A percentile compares a stretch with the other conserved stretches of the same genome.
These are phyloP conservation scores for Psephotus haematonotus DNA, from an alignment of 2,113 vertebrate genomes.

Conservation along the genomic window DNA sequence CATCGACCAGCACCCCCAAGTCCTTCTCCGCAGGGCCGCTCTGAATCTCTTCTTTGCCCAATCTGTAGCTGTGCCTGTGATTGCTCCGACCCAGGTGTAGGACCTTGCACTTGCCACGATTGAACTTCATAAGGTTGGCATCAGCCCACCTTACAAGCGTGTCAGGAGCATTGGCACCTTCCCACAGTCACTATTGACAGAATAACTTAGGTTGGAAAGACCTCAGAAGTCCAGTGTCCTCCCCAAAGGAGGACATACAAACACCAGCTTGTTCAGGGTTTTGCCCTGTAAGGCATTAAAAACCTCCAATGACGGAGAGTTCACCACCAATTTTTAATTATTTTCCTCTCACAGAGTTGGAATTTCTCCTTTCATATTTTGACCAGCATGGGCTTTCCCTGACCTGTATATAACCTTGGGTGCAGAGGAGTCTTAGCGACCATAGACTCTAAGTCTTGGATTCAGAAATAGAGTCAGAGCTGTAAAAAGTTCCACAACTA, in stretches of 20 bases:
- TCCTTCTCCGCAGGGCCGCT: too few species aligned
- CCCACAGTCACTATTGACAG: not conserved
- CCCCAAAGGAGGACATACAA: not conserved
- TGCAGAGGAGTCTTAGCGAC: not conserved
- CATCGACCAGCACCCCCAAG: too few species aligned
- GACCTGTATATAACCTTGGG: not conserved
- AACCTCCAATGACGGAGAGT: not conserved
- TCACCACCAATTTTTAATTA: not conserved
- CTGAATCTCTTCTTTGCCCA: too few species aligned
- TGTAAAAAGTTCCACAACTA: not conserved
- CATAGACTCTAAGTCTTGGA: not conserved
- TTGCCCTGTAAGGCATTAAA: not conserved
- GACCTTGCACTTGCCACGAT: too few species aligned
- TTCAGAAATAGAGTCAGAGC: not conserved
- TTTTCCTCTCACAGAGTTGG: not conserved
- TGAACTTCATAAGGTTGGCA: too few species aligned
- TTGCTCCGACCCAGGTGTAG: too few species aligned
- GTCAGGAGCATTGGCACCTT: not conserved
- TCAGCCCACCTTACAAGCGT: too few species aligned
- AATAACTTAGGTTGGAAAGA: not conserved
- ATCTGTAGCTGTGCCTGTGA: too few species aligned
- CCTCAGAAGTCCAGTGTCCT: not conserved
- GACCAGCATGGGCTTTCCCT: fast-evolving
- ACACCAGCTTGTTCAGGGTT: not conserved
- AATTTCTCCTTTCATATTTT: not conserved